Evolutionary conservation across 2,113 vertebrate species (phyloP), one percentile per base, ranked within the genome.

Genomic region (Oreotrochilus melanogaster): DNA sequence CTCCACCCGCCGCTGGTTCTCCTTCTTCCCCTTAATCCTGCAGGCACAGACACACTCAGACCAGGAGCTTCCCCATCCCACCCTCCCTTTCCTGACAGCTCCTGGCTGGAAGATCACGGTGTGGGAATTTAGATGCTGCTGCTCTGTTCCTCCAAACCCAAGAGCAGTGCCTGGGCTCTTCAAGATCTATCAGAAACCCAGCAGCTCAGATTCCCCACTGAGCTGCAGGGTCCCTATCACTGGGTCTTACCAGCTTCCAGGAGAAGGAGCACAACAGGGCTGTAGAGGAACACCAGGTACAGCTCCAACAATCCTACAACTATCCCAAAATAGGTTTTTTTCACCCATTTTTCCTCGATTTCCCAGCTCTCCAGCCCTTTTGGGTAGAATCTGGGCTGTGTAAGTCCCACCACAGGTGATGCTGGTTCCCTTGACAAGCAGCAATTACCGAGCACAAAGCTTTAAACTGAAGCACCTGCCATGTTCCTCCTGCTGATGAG

Each of bases 1-100:
- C 66, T 98, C 98, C 23, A 85, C 95, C 60, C 94, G 65, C 31
- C 98, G 98, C 60, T 97, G 86, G 10, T 95, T 96, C 60, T 99
- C 99, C 89, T 98, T 99, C 94, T 98, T 97, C 18, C 95, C 97
- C 97, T 99, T 99, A 73, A 99, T 99, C 96, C 99, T 99, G 95
- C 56, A 50, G 80, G 62, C 28, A 91, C 83, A 1, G 18, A 11
- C 2, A 8, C 0, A 3, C 5, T 86, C 3, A 27, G 90, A 58
- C 60, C 64, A 30, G 35, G 39, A 81, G 39, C 35, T 69, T 67
- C 48, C 27, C 31, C 67, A 70, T 14, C 58, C 19, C 62, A 12
- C 0, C 9, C 37, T 84, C 51, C 30, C 1, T 2, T 48, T n/a
- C 70, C 23, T 4, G 2, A 15, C 2, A 2, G 18, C 31, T 15